phyloP scores from a whole-genome alignment of 2,113 vertebrate species.

The Orientallactaga bullata region DNA sequence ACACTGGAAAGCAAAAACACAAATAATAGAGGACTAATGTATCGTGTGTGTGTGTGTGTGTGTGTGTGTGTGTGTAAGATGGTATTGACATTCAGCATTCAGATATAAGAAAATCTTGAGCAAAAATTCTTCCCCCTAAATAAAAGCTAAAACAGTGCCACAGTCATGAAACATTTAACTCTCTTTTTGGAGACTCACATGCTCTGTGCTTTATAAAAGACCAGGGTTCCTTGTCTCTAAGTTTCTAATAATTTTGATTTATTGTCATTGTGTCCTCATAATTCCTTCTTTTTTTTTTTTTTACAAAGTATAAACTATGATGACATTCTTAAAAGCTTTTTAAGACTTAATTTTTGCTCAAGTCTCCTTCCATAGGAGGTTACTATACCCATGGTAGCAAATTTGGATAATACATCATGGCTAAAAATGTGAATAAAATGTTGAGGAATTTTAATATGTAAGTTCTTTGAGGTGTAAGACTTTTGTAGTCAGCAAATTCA shows the following conservation, averaged over 20 bases:
- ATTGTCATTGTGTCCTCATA: slow-evolving; percentile 19
- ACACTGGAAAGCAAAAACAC: not conserved
- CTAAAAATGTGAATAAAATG: not conserved
- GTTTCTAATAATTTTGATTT: slow-evolving; percentile 37
- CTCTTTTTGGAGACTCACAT: slow-evolving; percentile 21
- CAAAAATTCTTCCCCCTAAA: not conserved
- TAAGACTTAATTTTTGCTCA: slow-evolving; percentile 24
- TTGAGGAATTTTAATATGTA: not conserved
- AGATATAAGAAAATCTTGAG: not conserved
- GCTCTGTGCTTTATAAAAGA: slow-evolving; percentile 44
- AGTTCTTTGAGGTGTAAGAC: not conserved
- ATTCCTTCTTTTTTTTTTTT: slow-evolving; percentile 15
- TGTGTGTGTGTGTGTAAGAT: not conserved
- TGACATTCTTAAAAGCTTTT: slow-evolving; percentile 40
- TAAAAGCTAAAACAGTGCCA: not conserved
- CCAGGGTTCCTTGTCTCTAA: not conserved
- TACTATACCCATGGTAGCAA: not conserved
- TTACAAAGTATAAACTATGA: not conserved
- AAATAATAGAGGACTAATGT: not conserved
- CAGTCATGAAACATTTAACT: slow-evolving; percentile 12
- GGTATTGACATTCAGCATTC: not conserved
- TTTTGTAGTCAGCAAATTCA: not conserved
- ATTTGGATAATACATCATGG: not conserved
- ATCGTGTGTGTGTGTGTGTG: no score
- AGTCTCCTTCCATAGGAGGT: not conserved